Percentiles rank a stretch among this genome's conserved stretches.
Evolutionary conservation across 30 jellyfish, hydroid and myxozoan species (phyloP).

Genomic region (Pseudorhiza aurosa): DNA sequence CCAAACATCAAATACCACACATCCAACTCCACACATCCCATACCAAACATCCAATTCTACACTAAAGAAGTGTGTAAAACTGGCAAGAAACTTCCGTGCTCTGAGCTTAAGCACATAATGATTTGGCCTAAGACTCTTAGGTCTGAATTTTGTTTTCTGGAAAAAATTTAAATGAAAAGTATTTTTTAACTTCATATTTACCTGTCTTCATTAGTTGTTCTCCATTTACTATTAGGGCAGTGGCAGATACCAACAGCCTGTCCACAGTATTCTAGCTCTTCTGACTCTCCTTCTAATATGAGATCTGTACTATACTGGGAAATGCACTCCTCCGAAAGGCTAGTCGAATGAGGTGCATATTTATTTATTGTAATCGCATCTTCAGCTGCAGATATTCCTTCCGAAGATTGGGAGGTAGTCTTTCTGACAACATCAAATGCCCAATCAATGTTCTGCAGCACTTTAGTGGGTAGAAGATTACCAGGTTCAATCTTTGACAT

Average conservation of each 20-base stretch:
- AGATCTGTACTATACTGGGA: not conserved
- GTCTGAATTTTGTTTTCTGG: too few species aligned
- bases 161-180: too few species aligned
- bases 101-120: too few species aligned
- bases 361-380: not conserved
- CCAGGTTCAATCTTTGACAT: constrained; percentile 25
- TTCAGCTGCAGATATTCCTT: not conserved
- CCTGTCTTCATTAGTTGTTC: constrained; percentile 52
- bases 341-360: not conserved
- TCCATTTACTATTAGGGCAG: constrained; percentile 27
- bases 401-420: not conserved
- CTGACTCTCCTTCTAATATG: not conserved
- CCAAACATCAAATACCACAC: too few species aligned
- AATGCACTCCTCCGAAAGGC: not conserved
- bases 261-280: constrained; percentile 35
- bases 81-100: too few species aligned
- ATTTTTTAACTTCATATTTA: not conserved
- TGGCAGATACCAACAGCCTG: constrained; percentile 72
- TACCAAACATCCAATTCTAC: too few species aligned
- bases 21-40: too few species aligned
- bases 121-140: too few species aligned
- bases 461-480: constrained; percentile 42
- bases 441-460: constrained; percentile 54
- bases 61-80: too few species aligned
- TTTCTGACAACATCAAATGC: constrained; percentile 54